phyloP scores from a whole-genome alignment of 2,113 vertebrate species.

The Sapayoa aenigma region DNA sequence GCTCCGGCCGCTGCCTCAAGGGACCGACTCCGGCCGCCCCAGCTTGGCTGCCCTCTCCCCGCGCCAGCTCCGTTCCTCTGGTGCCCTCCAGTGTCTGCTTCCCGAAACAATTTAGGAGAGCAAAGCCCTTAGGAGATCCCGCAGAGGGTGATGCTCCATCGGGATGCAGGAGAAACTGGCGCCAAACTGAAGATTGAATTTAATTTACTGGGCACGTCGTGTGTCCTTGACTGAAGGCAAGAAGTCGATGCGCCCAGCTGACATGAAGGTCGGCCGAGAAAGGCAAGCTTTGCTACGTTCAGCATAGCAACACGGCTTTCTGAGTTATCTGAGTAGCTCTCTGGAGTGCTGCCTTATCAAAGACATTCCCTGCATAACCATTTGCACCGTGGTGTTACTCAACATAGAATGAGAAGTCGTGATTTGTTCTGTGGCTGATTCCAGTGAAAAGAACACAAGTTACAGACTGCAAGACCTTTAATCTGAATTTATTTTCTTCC shows the following conservation, averaged over 20 bases:
- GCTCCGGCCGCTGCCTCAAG: background rate
- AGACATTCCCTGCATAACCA: background rate
- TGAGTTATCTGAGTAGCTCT: background rate
- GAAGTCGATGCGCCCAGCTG: background rate
- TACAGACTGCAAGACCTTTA: background rate
- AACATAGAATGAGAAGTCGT: background rate
- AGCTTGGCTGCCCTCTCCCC: too few species aligned
- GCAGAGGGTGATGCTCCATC: rapidly evolving
- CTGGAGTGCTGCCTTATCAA: background rate
- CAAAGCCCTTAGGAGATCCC: background rate
- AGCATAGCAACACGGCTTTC: rapidly evolving
- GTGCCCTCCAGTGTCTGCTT: conserved; percentile 41
- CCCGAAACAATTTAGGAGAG: background rate
- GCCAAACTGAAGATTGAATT: background rate
- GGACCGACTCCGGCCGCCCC: background rate
- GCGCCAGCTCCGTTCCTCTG: background rate
- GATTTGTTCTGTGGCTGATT: background rate
- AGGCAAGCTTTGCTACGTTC: rapidly evolving
- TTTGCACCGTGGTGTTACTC: background rate
- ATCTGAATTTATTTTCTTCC: background rate
- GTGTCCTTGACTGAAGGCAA: background rate
- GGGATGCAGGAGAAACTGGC: background rate
- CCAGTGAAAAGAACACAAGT: background rate
- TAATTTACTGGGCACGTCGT: background rate
- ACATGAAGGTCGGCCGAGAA: background rate